Conservation (phyloP, 2,113 vertebrate species). For the Argyrosomus japonicus region DNA sequence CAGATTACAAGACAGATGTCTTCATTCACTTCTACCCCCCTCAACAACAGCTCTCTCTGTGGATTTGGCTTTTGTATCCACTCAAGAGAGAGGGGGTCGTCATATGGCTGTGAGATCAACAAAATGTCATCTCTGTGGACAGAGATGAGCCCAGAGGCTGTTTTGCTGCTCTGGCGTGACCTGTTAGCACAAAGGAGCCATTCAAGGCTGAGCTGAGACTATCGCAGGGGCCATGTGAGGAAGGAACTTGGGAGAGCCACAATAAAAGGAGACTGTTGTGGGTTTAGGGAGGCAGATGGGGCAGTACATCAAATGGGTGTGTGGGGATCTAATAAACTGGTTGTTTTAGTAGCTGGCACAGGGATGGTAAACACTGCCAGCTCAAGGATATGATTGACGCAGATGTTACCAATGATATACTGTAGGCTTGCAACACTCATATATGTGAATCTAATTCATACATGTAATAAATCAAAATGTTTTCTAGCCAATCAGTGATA, state of each 20-base stretch:
- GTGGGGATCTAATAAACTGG: constrained; percentile 67
- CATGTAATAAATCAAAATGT: neutral
- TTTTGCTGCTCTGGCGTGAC: constrained; percentile 54
- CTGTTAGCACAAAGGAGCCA: constrained; percentile 74
- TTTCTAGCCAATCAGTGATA: neutral
- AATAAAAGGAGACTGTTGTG: constrained; percentile 72
- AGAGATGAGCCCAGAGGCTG: constrained; percentile 47
- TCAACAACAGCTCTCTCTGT: constrained; percentile 51
- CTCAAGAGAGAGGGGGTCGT: constrained; percentile 35
- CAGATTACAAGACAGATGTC: constrained; percentile 64
- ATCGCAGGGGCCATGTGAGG: constrained; percentile 26
- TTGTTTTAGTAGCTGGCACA: constrained; percentile 63
- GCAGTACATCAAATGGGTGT: constrained; percentile 59
- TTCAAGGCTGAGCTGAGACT: constrained; percentile 69
- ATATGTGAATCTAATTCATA: neutral
- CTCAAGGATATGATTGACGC: constrained; percentile 50
- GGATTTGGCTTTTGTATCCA: constrained; percentile 53
- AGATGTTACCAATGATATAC: constrained; percentile 62
- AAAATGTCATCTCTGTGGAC: constrained; percentile 65
- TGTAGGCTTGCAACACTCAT: neutral
- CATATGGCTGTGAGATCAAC: constrained; percentile 61
- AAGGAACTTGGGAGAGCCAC: constrained; percentile 52
- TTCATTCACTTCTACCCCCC: constrained; percentile 31
- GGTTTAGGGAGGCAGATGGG: constrained; percentile 66
- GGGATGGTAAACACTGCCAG: constrained; percentile 49